Evolutionary conservation across 2,888 invertebrate genomes (phyloP).

Genomic region (Epirrita christyi): DNA sequence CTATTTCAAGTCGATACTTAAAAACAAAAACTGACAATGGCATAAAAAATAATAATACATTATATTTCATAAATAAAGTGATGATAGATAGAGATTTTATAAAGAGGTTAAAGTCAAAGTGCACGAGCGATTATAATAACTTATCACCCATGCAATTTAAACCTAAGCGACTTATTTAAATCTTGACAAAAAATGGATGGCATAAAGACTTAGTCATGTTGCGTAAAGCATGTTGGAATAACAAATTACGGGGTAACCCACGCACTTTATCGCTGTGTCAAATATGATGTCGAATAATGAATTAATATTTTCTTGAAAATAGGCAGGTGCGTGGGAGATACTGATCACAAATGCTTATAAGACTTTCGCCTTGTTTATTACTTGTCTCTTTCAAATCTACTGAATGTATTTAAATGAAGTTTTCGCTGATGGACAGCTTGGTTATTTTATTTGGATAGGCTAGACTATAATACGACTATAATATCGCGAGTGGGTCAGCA

Average conservation of each 20-base stretch:
- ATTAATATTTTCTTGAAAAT: constrained; percentile 43
- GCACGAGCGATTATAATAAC: constrained; percentile 4
- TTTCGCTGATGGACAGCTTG: no score
- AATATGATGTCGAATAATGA: constrained; percentile 51
- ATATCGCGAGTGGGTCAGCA: no score
- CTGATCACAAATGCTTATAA: constrained; percentile 1
- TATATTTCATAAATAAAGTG: no score
- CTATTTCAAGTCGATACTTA: no score
- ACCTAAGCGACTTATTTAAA: constrained; percentile 3
- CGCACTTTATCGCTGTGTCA: constrained; percentile 46
- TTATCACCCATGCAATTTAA: background rate
- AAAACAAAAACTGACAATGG: no score
- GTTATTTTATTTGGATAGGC: no score
- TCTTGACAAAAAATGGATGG: constrained; percentile 7
- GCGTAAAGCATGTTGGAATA: constrained; percentile 25
- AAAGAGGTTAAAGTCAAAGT: background rate
- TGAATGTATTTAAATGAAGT: no score
- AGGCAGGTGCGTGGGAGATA: constrained; percentile 12
- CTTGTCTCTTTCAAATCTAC: no score
- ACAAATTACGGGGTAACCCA: constrained; percentile 42
- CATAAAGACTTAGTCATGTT: constrained; percentile 6
- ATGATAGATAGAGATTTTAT: no score
- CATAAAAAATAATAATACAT: no score
- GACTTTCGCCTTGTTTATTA: no score
- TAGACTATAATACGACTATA: no score